Base-by-base conservation (phyloP, 2,113 vertebrate genomes). In the Otocyon megalotis region DNA sequence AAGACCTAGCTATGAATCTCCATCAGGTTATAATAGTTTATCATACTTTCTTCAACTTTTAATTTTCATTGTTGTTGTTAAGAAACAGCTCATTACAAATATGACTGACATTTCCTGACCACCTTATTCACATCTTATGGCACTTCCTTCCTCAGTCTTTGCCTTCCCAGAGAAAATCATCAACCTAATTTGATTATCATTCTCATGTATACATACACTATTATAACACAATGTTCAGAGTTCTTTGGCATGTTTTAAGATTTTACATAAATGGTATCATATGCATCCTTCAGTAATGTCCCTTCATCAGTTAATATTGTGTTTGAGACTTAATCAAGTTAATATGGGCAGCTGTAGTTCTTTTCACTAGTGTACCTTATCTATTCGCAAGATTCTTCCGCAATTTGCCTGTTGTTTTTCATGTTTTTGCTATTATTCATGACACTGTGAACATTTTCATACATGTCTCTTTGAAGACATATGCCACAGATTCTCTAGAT, bases 11-110 rank as follows among this genome's bases (percentile, higher is more conserved):
- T 69, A 62, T 15, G 20, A 82, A 54, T 6, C 15, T 60, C 20
- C 1, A 37, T 26, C 48, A 76, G 11, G 9, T 62, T 95, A 30
- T 72, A 83, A 92, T 60, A 50, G 13, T 79, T 58, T n/a, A 26
- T 6, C 53, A 12, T 71, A 80, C 7, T 82, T 82, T 20, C 43
- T 30, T 86, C 28, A 74, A 24, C 15, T 76, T 79, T 83, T 15
- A 19, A 37, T n/a, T 82, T 76, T 71, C 43, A 43, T 89, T 79
- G 30, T 65, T 63, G 10, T 50, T 79, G 63, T 71, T 10, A 90
- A 96, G 12, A 90, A 71, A 63, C 4, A 91, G 13, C 48, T 88
- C 28, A 48, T 83, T 48, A 86, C 20, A 95, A 91, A 89, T 71
- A 74, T 4, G 9, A 37, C 5, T 67, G 54, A 84, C 4, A 0